A percentile compares a stretch with the other conserved stretches of the same genome.
These are phyloP conservation scores for Pachypeltis micranthus DNA, from an alignment of 1,140 invertebrate genomes.

Conservation along the genomic window DNA sequence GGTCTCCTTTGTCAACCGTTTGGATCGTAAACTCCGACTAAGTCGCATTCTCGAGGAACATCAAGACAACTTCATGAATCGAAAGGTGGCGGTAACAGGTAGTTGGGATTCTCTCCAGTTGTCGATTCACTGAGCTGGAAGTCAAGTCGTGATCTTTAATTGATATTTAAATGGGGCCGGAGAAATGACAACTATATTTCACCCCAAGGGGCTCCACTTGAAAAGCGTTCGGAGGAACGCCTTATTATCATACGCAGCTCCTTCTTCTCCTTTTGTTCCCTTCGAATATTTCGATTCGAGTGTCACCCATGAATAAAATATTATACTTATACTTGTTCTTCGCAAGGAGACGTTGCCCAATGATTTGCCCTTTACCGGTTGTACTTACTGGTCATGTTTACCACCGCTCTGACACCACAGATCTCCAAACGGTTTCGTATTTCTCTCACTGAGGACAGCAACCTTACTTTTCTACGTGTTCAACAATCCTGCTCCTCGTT, in stretches of 20 bases:
- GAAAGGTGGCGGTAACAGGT: background rate
- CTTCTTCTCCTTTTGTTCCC: conserved; percentile 5
- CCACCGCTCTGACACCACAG: no score
- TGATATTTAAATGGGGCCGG: conserved; percentile 1
- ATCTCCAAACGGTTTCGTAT: no score
- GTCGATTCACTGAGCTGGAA: background rate
- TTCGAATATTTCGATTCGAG: background rate
- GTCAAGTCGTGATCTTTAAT: background rate
- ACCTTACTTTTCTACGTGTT: no score
- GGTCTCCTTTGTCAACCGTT: background rate
- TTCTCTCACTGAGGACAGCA: no score
- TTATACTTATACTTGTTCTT: no score
- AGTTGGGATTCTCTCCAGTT: background rate
- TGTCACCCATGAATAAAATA: conserved; percentile 8
- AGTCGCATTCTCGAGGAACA: background rate
- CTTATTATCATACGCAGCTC: conserved; percentile 4
- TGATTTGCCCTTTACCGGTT: background rate
- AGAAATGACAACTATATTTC: conserved; percentile 8
- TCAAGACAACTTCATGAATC: background rate
- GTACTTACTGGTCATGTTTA: background rate
- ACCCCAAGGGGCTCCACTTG: conserved; percentile 1
- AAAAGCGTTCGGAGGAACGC: conserved; percentile 1
- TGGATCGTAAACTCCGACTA: background rate
- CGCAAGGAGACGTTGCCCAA: no score
- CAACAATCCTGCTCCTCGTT: no score